Base-by-base conservation (phyloP, 2,797 vertebrate genomes). In the Arctocebus calabarensis region DNA sequence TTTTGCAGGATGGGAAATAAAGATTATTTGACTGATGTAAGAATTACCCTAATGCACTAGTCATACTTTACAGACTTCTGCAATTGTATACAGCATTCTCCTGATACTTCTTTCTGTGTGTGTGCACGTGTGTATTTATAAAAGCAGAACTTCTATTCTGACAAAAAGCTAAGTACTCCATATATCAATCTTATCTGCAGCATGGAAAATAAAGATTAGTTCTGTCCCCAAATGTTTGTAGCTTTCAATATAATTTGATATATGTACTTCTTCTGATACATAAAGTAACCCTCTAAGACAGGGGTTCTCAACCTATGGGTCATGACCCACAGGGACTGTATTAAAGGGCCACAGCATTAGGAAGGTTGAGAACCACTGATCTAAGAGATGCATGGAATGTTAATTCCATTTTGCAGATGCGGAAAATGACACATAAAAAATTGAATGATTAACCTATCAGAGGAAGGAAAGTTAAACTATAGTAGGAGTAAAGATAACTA, bases 191-290 rank as follows among this genome's bases (percentile, higher is more conserved):
- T 86, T 88, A 75, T 71, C 62, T 85, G 17, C 23, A 81, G 23
- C 43, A 4, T 57, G 3, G 16, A 94, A 90, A 45, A 37, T 52
- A 71, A 22, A 37, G 27, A 62, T 75, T 71, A 79, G 9, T 43
- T 84, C 87, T 61, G 4, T n/a, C 20, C 1, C 13, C 52, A 93
- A 78, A 61, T 22, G 45, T 79, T 92, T 78, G 27, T 62, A 77
- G 32, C 66, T 96, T 92, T 92, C 64, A 94, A 85, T 97, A 74
- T 90, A 74, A 84, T n/a, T 59, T 83, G 7, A 81, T n/a, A 7
- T 37, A 4, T 73, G 23, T 43, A 70, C 88, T 88, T 34, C 52
- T 87, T 86, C 45, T 78, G n/a, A 45, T 83, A 43, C 2, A 55
- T 66, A 84, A 88, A 77, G 4, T 45, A 68, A 57, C 48, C 5